These are phyloP conservation scores for Papilio dardanus DNA, from an alignment of 1,140 invertebrate genomes.

Conservation along the genomic window DNA sequence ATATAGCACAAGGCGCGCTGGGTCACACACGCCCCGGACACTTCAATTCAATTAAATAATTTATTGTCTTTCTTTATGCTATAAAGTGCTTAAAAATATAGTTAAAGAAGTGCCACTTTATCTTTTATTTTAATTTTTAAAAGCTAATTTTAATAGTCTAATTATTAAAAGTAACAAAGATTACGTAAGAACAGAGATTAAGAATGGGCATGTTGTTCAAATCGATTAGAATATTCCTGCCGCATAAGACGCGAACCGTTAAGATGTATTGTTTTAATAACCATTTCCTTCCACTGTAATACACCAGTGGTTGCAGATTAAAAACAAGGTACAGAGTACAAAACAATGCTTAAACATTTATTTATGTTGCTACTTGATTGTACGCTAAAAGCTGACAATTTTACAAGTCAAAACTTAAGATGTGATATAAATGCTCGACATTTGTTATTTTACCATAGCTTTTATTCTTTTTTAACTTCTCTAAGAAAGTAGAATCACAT, in stretches of 20 bases:
- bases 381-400: not conserved
- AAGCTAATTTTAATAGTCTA: not conserved
- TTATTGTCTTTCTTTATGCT: constrained; percentile 70
- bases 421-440: too few species aligned
- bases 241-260: constrained; percentile 43
- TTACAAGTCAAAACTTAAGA: too few species aligned
- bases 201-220: not conserved
- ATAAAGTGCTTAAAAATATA: constrained; percentile 37
- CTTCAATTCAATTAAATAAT: constrained; percentile 65
- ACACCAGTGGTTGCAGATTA: constrained; percentile 71
- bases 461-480: too few species aligned
- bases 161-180: too few species aligned
- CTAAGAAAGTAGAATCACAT: too few species aligned
- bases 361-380: not conserved
- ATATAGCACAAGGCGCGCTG: constrained; percentile 55
- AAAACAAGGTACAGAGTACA: constrained; percentile 52
- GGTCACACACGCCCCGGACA: constrained; percentile 54
- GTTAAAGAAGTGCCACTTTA: constrained; percentile 27
- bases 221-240: not conserved
- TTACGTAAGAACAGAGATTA: not conserved
- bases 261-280: constrained; percentile 71
- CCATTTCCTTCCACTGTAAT: constrained; percentile 57
- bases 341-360: constrained; percentile 26
- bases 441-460: too few species aligned
- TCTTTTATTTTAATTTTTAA: not conserved